Evolutionary conservation across 2,797 vertebrate genomes (phyloP), one percentile per base, ranked within the genome.

Genomic region (Taenioides sp.): DNA sequence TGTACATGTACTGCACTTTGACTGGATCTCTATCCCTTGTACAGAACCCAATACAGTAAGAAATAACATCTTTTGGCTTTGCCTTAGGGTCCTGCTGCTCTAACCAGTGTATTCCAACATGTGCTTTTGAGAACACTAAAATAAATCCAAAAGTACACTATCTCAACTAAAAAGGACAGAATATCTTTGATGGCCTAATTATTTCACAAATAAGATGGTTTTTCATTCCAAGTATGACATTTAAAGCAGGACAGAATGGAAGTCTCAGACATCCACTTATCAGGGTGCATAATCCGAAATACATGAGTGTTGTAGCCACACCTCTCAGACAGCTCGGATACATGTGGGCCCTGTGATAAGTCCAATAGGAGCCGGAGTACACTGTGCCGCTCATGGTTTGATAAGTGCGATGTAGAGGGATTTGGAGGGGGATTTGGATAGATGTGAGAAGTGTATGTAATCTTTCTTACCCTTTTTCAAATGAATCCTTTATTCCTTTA

Each of bases 401-500:
- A 92, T 92, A 92, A 91, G 90, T 91, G 89, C 85, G 92, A 94
- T 94, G 91, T 90, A 86, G 90, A 84, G 86, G 92, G 90, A 92
- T 93, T 93, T 93, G 87, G 77, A 87, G 88, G 55, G 80, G 90
- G 90, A 93, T 93, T 93, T 91, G 90, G 87, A 89, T 90, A 90
- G 93, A 94, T 90, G 88, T 90, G 89, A 91, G 86, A 84, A 92
- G 89, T 89, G 84, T 87, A 91, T 88, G 89, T 92, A 92, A 93
- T 93, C 89, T 92, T 87, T 91, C 87, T 87, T 86, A 88, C 86
- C 85, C 84, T 86, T 82, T 91, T 91, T 92, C 90, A 92, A 91
- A 92, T 93, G 81, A 91, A 92, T 90, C 88, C 91, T 89, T 90
- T 91, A 93, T 92, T 91, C 91, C 88, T 90, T 87, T 92, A 92